Percentiles rank a stretch among this genome's conserved stretches.
These are phyloP conservation scores for Cheilosia pagana DNA, from an alignment of 2,888 invertebrate species.

Conservation along the genomic window DNA sequence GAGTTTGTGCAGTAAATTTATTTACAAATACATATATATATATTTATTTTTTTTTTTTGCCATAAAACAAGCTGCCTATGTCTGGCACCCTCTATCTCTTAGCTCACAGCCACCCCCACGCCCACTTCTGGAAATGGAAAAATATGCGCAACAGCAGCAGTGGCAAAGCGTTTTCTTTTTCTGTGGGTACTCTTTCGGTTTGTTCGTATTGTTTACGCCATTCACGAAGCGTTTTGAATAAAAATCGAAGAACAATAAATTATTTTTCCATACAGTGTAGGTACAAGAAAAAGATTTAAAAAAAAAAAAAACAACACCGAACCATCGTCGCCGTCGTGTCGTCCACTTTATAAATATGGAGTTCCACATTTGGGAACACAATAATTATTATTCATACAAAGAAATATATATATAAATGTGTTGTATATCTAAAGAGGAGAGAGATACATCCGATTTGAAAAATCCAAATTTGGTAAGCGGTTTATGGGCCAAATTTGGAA, in stretches of 20 bases:
- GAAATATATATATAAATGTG: conserved; percentile 29
- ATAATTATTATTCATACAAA: conserved; percentile 27
- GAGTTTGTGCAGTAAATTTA: conserved; percentile 11
- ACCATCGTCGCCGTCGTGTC: not conserved
- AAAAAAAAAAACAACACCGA: not conserved
- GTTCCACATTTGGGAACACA: conserved; percentile 43
- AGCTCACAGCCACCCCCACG: not conserved
- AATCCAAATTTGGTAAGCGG: conserved; percentile 66
- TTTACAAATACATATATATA: too few relatives aligned
- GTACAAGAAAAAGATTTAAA: conserved; percentile 5
- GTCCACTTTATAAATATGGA: conserved; percentile 39
- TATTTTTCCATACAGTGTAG: conserved; percentile 14
- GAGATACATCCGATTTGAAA: conserved; percentile 66
- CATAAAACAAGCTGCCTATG: conserved; percentile 48
- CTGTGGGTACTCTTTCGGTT: conserved; percentile 15
- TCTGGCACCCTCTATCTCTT: conserved; percentile 19
- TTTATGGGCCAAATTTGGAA: conserved; percentile 37
- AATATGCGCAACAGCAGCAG: conserved; percentile 71
- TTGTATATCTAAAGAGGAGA: conserved; percentile 24
- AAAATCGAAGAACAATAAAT: conserved; percentile 44
- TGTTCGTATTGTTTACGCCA: conserved; percentile 62
- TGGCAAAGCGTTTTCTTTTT: conserved; percentile 46
- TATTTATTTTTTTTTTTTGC: not conserved
- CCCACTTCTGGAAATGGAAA: conserved; percentile 4
- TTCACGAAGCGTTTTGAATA: conserved; percentile 53